Percentiles rank a stretch among this genome's conserved stretches.
These are phyloP conservation scores for Ptycholaimellus sp. DNA, from an alignment of 2,888 invertebrate species.

Conservation along the genomic window DNA sequence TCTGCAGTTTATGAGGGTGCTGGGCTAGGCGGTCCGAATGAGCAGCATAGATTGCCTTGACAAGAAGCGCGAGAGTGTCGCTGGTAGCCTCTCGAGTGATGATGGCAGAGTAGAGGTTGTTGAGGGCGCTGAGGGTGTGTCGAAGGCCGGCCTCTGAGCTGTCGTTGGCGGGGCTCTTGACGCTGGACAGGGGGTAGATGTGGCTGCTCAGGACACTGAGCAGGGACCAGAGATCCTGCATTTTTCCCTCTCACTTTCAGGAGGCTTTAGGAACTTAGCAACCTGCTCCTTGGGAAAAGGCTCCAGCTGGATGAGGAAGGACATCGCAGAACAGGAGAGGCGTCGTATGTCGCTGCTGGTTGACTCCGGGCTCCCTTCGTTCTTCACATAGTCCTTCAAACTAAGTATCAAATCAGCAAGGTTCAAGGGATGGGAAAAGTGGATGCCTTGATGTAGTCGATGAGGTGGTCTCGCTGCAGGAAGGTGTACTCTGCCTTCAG, in stretches of 20 bases:
- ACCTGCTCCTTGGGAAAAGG: too few species aligned
- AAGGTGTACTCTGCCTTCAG: slow-evolving; percentile 28
- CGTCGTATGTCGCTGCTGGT: neutral
- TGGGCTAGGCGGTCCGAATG: neutral
- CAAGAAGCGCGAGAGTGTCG: neutral
- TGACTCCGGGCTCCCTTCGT: neutral
- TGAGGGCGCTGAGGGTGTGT: too few species aligned
- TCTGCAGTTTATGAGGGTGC: neutral
- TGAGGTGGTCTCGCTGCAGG: slow-evolving; percentile 26
- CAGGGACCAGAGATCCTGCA: neutral
- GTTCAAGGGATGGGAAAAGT: neutral
- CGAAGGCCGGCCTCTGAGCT: too few species aligned
- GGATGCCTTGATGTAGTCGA: slow-evolving; percentile 26
- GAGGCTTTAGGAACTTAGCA: too few species aligned
- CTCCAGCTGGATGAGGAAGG: neutral
- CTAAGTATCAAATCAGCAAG: neutral
- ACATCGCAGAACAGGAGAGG: neutral
- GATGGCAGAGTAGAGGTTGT: too few species aligned
- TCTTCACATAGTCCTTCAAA: slow-evolving; percentile 2
- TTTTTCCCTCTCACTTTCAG: too few species aligned
- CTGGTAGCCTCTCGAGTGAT: too few species aligned
- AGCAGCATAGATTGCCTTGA: too few species aligned
- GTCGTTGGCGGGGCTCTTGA: neutral
- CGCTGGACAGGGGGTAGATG: neutral
- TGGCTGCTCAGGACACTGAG: neutral